Evolutionary conservation across 2,888 invertebrate genomes (phyloP).

Genomic region (Drymonia ruficornis): DNA sequence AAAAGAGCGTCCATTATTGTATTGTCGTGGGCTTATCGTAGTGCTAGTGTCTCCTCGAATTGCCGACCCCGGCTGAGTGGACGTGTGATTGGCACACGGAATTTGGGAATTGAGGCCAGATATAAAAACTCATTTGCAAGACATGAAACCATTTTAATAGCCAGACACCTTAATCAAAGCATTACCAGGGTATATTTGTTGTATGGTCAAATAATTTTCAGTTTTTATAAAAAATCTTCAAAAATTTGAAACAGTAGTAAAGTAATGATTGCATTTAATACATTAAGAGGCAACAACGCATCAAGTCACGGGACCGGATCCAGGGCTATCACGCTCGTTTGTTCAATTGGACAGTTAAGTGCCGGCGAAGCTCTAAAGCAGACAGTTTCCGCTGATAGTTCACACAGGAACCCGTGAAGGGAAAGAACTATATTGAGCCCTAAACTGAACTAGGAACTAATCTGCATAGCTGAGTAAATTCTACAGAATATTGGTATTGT

Average conservation of each 20-base stretch:
- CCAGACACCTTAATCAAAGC: not conserved
- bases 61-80: constrained; percentile 58
- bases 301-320: constrained; percentile 75
- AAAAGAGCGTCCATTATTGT: constrained; percentile 80
- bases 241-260: not conserved
- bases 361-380: constrained; percentile 63
- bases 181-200: no score
- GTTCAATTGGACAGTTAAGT: constrained; percentile 75
- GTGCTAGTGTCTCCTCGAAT: constrained; percentile 72
- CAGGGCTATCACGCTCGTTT: constrained; percentile 74
- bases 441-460: constrained; percentile 8
- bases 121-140: not conserved
- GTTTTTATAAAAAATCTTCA: no score
- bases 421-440: constrained; percentile 20
- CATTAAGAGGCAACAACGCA: constrained; percentile 51
- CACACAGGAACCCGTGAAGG: constrained; percentile 59
- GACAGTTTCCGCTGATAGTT: constrained; percentile 67
- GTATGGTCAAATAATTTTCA: no score
- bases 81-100: constrained; percentile 50
- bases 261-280: constrained; percentile 35
- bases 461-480: not conserved
- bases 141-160: not conserved
- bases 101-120: constrained; percentile 32
- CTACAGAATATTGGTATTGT: no score
- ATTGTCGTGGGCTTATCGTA: constrained; percentile 82